These are phyloP conservation scores for Aphelenchoides bicaudatus DNA, from an alignment of 2,888 invertebrate genomes.

Conservation along the genomic window DNA sequence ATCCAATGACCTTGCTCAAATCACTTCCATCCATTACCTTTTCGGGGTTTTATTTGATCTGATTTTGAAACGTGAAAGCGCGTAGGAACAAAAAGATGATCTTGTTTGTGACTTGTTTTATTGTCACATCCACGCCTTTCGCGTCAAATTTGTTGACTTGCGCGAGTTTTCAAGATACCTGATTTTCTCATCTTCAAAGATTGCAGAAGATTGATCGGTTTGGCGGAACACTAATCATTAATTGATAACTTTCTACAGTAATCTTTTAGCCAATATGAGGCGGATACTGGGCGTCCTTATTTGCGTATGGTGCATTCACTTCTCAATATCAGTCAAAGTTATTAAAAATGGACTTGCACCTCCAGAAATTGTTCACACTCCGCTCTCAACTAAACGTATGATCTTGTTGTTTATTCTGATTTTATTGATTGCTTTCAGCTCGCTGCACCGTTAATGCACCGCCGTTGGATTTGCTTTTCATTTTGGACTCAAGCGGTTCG, in stretches of 20 bases:
- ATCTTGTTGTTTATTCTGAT: slow-evolving; percentile 1
- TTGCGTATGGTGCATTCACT: too few species aligned
- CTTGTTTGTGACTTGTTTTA: background rate
- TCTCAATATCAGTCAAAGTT: slow-evolving; percentile 40
- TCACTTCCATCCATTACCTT: too few species aligned
- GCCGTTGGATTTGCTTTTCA: slow-evolving; percentile 56
- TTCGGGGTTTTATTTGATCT: too few species aligned
- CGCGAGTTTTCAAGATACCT: background rate
- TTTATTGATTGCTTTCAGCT: slow-evolving; percentile 41
- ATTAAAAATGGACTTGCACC: slow-evolving; percentile 58
- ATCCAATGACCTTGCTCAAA: too few species aligned
- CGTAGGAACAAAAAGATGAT: background rate
- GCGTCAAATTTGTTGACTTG: background rate
- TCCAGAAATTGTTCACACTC: slow-evolving; percentile 57
- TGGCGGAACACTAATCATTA: too few species aligned
- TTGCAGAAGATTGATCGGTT: slow-evolving; percentile 1
- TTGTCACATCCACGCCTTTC: background rate
- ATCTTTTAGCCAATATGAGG: slow-evolving; percentile 1
- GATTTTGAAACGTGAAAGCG: too few species aligned
- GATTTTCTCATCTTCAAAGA: slow-evolving; percentile 1
- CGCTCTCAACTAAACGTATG: slow-evolving; percentile 51
- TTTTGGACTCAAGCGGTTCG: slow-evolving; percentile 58
- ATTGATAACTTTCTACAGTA: too few species aligned
- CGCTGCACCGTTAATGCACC: slow-evolving; percentile 54
- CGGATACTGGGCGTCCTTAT: too few species aligned